Percentiles rank a stretch among this genome's conserved stretches.
These are phyloP conservation scores for Dasypus novemcinctus DNA, from an alignment of 2,113 vertebrate genomes.

Conservation along the genomic window DNA sequence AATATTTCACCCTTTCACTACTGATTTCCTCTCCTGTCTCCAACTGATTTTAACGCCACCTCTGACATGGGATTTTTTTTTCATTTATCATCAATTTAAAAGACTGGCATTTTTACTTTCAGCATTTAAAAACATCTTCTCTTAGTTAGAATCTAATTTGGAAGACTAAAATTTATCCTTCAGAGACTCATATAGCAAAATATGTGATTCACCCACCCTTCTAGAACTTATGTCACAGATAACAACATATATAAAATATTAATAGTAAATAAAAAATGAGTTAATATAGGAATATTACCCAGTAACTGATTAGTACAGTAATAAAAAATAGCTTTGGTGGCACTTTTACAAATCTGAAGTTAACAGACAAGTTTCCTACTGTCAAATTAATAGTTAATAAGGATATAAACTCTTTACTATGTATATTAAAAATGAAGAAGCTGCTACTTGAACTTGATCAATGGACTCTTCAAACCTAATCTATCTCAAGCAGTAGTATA, in stretches of 20 bases:
- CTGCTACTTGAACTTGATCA: neutral
- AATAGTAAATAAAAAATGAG: neutral
- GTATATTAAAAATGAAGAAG: neutral
- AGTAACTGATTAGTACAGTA: neutral
- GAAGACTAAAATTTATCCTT: slow-evolving; percentile 3
- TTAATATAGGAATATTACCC: neutral
- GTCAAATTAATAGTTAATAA: neutral
- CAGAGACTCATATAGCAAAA: neutral
- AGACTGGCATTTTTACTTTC: neutral
- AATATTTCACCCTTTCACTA: neutral
- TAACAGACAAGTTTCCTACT: neutral
- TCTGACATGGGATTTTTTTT: neutral
- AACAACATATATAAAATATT: neutral
- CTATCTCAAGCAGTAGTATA: neutral
- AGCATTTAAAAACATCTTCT: slow-evolving; percentile 33
- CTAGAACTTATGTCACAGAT: neutral
- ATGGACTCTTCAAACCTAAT: neutral
- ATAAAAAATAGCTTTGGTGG: neutral
- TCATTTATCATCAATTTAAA: neutral
- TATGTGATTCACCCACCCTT: neutral
- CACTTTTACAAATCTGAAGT: slow-evolving; percentile 25
- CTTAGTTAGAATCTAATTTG: neutral
- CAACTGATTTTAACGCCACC: neutral
- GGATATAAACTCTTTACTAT: neutral
- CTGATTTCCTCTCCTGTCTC: neutral